Base-by-base conservation (phyloP, 2,113 vertebrate species). In the Tyto alba region DNA sequence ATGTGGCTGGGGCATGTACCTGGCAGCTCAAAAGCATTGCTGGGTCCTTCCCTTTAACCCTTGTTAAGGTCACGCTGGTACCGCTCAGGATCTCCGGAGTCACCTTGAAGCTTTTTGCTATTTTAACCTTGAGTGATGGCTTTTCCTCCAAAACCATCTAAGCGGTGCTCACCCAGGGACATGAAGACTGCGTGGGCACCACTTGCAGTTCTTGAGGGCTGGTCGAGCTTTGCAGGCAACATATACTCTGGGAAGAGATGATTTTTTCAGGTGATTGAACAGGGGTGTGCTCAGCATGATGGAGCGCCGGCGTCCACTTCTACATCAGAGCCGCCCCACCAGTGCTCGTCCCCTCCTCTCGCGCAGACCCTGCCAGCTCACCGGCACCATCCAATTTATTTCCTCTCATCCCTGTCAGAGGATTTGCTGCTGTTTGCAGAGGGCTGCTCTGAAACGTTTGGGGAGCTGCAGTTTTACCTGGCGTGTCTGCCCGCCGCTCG, bases 381-480 rank as follows among this genome's bases (percentile, higher is more conserved):
- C 21, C 40, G 77, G 80, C 59, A 68, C 50, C 27, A 3, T 77
- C 85, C 47, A 9, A 38, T 90, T 90, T 83, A 72, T 95, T 91
- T 93, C 88, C 85, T 76, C 53, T 5, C 11, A 71, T 15, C 27
- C 76, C 62, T 55, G 21, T 22, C 27, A 32, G 59, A 71, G 55
- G 69, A 87, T 96, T 93, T 93, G 83, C 73, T 93, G 88, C 72
- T 57, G 11, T 95, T 96, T 76, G 48, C 55, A 48, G 76, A 60
- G 71, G 40, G 26, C 56, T 62, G 77, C 74, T 83, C 79, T 62
- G 69, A 55, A 80, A 59, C 67, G 66, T 68, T 12, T 79, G 67
- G 68, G 77, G 74, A 95, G 48, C 62, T 67, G 78, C 41, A 69
- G 78, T 88, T 95, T 88, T 48, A 62, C 43, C 26, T 5, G 6